Percentiles rank a stretch among this genome's conserved stretches.
phyloP scores from a whole-genome alignment of 2,113 vertebrate species.

The Dicrurus megarhynchus region DNA sequence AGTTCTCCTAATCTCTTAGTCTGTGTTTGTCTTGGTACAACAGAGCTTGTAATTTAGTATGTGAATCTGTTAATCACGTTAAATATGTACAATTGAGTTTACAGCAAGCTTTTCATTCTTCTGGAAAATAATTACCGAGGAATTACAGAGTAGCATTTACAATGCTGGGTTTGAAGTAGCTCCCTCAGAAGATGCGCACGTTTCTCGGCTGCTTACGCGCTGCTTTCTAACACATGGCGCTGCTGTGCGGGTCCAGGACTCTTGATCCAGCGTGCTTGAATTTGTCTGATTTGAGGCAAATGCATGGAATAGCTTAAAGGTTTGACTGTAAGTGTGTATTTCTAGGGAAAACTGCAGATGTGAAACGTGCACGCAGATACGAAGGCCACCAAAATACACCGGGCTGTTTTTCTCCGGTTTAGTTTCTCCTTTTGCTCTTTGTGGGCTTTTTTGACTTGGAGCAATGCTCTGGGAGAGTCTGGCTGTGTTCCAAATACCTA shows the following conservation, averaged over 20 bases:
- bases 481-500: not conserved
- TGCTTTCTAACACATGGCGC: not conserved
- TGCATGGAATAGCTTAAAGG: not conserved
- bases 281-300: not conserved
- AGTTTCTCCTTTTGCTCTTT: not conserved
- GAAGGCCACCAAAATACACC: not conserved
- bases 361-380: not conserved
- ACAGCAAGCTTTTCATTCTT: not conserved
- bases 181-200: rapidly evolving
- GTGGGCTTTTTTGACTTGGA: not conserved
- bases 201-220: not conserved
- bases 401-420: not conserved
- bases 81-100: not conserved
- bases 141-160: not conserved
- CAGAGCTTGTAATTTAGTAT: not conserved
- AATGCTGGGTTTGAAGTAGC: not conserved
- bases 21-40: not conserved
- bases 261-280: not conserved
- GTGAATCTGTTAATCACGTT: not conserved
- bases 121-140: not conserved
- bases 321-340: not conserved
- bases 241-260: not conserved
- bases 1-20: not conserved
- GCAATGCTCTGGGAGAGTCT: not conserved
- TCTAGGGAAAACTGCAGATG: not conserved